A percentile compares a stretch with the other conserved stretches of the same genome.
Evolutionary conservation across 35 echinoderm and acorn worm genomes (phyloP).

Genomic region (Lytechinus variegatus): DNA sequence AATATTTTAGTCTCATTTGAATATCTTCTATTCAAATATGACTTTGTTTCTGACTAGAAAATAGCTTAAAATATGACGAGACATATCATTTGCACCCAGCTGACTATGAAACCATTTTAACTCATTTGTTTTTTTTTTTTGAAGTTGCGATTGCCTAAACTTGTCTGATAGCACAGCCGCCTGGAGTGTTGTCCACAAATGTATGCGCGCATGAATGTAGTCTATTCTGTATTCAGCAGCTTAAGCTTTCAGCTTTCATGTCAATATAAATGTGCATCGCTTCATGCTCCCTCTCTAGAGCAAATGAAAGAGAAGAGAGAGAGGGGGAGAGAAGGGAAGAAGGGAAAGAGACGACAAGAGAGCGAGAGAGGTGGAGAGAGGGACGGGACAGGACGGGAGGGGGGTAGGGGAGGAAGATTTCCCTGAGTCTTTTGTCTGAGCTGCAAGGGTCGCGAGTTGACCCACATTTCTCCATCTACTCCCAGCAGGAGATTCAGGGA

Average conservation of each 20-base stretch:
- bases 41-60: too few relatives aligned
- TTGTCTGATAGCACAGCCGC: not conserved
- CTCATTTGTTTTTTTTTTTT: too few relatives aligned
- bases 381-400: not conserved
- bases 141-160: not conserved
- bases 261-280: slow-evolving; percentile 29
- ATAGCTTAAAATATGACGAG: too few relatives aligned
- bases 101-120: too few relatives aligned
- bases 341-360: not conserved
- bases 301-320: not conserved
- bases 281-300: not conserved
- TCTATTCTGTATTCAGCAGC: not conserved
- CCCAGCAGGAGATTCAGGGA: not conserved
- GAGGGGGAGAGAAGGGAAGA: not conserved
- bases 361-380: not conserved
- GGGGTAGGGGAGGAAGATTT: not conserved
- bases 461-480: slow-evolving; percentile 8
- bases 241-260: not conserved
- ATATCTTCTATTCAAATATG: too few relatives aligned
- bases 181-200: not conserved
- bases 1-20: too few relatives aligned
- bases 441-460: not conserved
- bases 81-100: too few relatives aligned
- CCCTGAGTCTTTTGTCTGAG: slow-evolving; percentile 14
- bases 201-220: not conserved